A percentile compares a stretch with the other conserved stretches of the same genome.
phyloP scores from a whole-genome alignment of 2,113 vertebrate genomes.

The Petrocephalus microphthalmus region DNA sequence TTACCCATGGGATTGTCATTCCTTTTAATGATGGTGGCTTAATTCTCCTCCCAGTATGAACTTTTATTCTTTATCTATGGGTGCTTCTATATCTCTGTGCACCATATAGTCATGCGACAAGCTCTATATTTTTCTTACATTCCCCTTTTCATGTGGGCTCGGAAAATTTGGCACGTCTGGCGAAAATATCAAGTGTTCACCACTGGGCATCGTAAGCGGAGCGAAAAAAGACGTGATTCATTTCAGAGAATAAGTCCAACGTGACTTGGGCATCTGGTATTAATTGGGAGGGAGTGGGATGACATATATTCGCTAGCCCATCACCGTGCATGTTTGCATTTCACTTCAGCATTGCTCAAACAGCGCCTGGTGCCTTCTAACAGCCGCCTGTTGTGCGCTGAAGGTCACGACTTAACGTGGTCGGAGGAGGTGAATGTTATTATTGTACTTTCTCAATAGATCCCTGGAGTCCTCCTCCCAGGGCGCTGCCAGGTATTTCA shows the following conservation, averaged over 20 bases:
- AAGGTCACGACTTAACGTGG: background rate
- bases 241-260: background rate
- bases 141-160: background rate
- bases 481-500: background rate
- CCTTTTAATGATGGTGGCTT: background rate
- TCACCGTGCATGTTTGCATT: conserved; percentile 5
- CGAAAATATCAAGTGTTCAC: background rate
- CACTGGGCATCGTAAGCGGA: background rate
- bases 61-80: background rate
- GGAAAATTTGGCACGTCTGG: conserved; percentile 2
- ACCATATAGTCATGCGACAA: background rate
- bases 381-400: background rate
- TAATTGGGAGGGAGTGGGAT: conserved; percentile 11
- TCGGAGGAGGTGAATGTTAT: background rate
- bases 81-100: background rate
- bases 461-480: no score
- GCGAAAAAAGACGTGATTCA: conserved; percentile 3
- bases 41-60: background rate
- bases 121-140: background rate
- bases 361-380: background rate
- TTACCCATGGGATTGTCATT: background rate
- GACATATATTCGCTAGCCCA: background rate
- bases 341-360: conserved; percentile 9
- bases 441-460: background rate
- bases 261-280: background rate